Evolutionary conservation across 2,888 invertebrate species (phyloP), one percentile per base, ranked within the genome.

Genomic region (Vesta saturnalis): DNA sequence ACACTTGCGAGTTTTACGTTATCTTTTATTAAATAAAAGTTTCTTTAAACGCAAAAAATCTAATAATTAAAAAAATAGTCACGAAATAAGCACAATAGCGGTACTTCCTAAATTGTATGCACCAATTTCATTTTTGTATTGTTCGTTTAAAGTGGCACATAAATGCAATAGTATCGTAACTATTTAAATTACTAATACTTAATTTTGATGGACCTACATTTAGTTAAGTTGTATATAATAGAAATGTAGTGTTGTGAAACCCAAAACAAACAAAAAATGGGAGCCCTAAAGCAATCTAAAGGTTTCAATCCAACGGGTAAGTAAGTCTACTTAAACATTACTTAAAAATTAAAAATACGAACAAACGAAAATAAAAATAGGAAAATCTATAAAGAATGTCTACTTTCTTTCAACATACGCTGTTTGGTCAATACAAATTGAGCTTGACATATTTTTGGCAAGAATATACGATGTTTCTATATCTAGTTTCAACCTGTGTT

Each of bases 261-360:
- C n/a, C n/a, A n/a, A n/a, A n/a, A n/a, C n/a, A n/a, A n/a, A n/a
- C n/a, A n/a, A 23, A 39, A 39, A 39, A 39, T 39, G 39, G 39
- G 39, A 2, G 39, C 39, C n/a, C 39, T 39, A 2, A 39, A 39
- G 39, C 39, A 39, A 39, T 10, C 39, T 1, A 39, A 39, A 39
- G n/a, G 39, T n/a, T n/a, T 39, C n/a, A 39, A 39, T 39, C 39
- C 39, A n/a, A n/a, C 39, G 39, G 39, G 39, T 39, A 39, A 39
- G 39, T 39, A 4, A n/a, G n/a, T n/a, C n/a, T n/a, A n/a, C n/a
- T n/a, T n/a, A n/a, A 8, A 3, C 23, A 8, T 23, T 23, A 23
- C 3, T 23, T 23, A 23, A 23, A 23, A 23, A 3, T 8, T 23
- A 23, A 23, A 23, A 23, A 23, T 23, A 39, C 8, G 39, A 8